Conservation (phyloP, 2,113 vertebrate species). For the Laterallus jamaicensis region DNA sequence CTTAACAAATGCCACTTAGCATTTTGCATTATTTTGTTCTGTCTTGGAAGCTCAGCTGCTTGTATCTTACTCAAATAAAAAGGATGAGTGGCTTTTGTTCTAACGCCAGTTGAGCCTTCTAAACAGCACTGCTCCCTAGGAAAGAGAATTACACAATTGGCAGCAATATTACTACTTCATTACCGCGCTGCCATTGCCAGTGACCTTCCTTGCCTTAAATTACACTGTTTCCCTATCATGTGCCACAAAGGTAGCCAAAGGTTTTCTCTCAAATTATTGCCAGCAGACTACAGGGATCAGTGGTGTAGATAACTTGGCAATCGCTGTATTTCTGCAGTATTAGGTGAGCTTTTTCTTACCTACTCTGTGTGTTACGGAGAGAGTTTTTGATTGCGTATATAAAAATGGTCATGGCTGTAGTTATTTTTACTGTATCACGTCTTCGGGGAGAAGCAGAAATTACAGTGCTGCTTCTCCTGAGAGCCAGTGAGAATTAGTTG, state of each 20-base stretch:
- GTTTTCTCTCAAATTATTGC: not conserved
- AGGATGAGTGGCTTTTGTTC: not conserved
- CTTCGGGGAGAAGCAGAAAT: conserved; percentile 24
- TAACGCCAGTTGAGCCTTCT: not conserved
- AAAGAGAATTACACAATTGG: not conserved
- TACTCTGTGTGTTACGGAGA: not conserved
- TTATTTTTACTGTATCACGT: conserved; percentile 21
- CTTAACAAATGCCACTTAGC: not conserved
- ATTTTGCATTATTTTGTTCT: not conserved
- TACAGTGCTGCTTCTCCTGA: not conserved
- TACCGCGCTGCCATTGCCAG: not conserved
- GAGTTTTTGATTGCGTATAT: not conserved
- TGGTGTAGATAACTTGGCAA: not conserved
- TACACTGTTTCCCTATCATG: not conserved
- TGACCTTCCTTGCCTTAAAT: conserved; percentile 21
- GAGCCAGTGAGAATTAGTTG: not conserved
- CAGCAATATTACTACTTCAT: not conserved
- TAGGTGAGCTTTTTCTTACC: not conserved
- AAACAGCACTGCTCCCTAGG: not conserved
- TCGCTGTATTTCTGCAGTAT: not conserved
- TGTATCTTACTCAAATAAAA: not conserved
- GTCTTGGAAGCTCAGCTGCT: not conserved
- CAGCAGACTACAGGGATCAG: not conserved
- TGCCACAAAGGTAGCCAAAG: not conserved
- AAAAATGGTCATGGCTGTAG: not conserved